Evolutionary conservation across 2,888 invertebrate species (phyloP).

Genomic region (Acleris emargana): DNA sequence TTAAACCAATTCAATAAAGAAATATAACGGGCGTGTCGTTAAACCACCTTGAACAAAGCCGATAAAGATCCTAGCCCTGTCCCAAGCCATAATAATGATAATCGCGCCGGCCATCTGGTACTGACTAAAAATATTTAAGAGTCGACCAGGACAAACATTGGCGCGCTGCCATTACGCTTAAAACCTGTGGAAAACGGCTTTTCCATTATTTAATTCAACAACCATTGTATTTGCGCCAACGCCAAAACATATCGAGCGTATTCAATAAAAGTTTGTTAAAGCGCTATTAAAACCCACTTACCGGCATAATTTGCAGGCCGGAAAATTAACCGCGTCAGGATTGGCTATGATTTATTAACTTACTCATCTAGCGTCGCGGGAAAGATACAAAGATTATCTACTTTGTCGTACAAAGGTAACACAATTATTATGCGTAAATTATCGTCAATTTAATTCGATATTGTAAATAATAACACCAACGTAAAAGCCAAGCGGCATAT

Average conservation of each 20-base stretch:
- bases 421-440: too few species aligned
- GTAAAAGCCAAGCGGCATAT: constrained; percentile 37
- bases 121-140: constrained; percentile 48
- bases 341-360: constrained; percentile 1
- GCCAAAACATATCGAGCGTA: constrained; percentile 67
- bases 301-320: not conserved
- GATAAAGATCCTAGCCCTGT: constrained; percentile 14
- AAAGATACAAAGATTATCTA: not conserved
- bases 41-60: not conserved
- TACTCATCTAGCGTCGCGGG: not conserved
- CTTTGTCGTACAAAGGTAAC: too few species aligned
- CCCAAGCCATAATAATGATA: constrained; percentile 26
- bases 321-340: not conserved
- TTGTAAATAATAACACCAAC: not conserved
- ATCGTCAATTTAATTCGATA: not conserved
- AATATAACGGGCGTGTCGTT: not conserved
- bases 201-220: constrained; percentile 79
- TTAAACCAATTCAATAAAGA: too few species aligned
- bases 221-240: constrained; percentile 70
- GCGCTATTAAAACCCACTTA: constrained; percentile 37
- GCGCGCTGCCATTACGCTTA: constrained; percentile 70
- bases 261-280: constrained; percentile 51
- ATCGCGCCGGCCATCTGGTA: constrained; percentile 33
- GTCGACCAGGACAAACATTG: constrained; percentile 57
- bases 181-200: constrained; percentile 72